These are phyloP conservation scores for Neofelis nebulosa DNA, from an alignment of 2,113 vertebrate species.

Conservation along the genomic window DNA sequence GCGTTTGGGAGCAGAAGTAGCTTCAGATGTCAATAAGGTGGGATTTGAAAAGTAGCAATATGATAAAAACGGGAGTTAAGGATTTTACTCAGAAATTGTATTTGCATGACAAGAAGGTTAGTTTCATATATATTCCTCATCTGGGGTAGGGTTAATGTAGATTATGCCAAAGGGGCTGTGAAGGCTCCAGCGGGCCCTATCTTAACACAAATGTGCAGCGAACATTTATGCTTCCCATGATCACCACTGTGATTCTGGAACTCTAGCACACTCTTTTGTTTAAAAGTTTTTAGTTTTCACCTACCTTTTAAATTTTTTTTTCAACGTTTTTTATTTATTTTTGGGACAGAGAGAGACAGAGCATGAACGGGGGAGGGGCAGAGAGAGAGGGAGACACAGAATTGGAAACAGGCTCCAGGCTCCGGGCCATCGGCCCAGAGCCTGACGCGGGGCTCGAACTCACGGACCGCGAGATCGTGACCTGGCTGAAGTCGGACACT, in stretches of 20 bases:
- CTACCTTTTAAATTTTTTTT: background rate
- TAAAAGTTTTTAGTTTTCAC: conserved; percentile 25
- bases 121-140: background rate
- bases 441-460: no score
- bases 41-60: background rate
- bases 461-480: no score
- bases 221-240: background rate
- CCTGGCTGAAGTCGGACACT: no score
- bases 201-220: background rate
- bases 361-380: no score
- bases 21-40: background rate
- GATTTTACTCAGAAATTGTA: conserved; percentile 8
- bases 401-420: no score
- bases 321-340: no score
- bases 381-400: no score
- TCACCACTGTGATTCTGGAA: background rate
- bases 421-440: no score
- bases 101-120: background rate
- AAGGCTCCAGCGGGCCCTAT: background rate
- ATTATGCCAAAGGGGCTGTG: background rate
- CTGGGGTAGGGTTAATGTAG: background rate
- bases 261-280: background rate
- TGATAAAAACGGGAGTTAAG: background rate
- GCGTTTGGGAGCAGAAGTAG: background rate
- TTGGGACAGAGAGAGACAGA: no score